Conservation (phyloP, 1,140 invertebrate species). For the Himalopsyche phryganea region DNA sequence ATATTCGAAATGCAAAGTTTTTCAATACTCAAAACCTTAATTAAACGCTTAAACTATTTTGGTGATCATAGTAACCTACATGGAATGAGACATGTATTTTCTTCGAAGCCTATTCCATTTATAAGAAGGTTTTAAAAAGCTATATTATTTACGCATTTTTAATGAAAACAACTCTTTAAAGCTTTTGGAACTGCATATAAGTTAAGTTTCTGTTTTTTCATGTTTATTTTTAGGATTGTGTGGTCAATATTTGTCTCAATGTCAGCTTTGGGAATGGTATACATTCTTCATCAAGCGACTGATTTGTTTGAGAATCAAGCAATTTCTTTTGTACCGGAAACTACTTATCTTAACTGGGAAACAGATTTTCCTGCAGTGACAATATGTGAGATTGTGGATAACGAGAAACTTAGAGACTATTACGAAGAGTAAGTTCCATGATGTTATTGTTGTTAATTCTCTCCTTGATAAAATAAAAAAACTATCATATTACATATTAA, state of each 20-base stretch:
- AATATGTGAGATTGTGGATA: conserved; percentile 46
- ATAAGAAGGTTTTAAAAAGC: conserved; percentile 27
- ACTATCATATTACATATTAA: too few relatives aligned
- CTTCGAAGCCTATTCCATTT: conserved; percentile 2
- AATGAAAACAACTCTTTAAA: too few relatives aligned
- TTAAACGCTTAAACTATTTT: conserved; percentile 21
- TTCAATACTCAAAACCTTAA: neutral
- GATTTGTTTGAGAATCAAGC: conserved; percentile 39
- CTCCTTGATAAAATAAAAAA: too few relatives aligned
- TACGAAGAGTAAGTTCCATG: conserved; percentile 24
- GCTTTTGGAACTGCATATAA: too few relatives aligned
- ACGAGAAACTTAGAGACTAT: conserved; percentile 37
- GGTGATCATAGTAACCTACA: conserved; percentile 29
- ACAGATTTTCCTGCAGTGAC: conserved; percentile 52
- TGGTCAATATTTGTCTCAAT: conserved; percentile 38
- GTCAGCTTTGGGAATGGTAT: conserved; percentile 37
- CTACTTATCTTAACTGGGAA: conserved; percentile 49
- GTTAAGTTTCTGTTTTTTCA: too few relatives aligned
- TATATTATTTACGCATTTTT: too few relatives aligned
- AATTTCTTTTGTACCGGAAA: conserved; percentile 50
- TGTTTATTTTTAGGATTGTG: conserved; percentile 34
- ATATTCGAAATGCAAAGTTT: conserved; percentile 9
- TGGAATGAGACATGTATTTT: conserved; percentile 23
- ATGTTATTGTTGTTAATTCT: too few relatives aligned
- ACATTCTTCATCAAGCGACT: conserved; percentile 38